These are phyloP conservation scores for Urophycis tenuis DNA, from an alignment of 2,797 vertebrate genomes.

Conservation along the genomic window DNA sequence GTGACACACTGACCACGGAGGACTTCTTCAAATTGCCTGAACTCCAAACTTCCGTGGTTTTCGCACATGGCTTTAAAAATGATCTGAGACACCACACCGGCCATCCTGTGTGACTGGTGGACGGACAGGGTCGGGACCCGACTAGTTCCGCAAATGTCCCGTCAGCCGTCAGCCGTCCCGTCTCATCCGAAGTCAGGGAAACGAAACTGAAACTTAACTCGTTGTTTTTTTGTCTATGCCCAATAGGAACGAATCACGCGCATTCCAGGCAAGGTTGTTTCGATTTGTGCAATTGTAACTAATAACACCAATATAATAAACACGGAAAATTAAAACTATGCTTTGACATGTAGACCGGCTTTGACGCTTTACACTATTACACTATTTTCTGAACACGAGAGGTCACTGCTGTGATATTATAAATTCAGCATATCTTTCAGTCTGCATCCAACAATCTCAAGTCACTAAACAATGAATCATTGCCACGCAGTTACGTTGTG, in stretches of 20 bases:
- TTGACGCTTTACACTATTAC: no score
- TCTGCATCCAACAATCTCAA: no score
- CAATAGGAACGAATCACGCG: background rate
- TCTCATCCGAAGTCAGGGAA: background rate
- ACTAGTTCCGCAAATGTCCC: no score
- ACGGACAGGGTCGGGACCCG: background rate
- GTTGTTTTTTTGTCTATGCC: background rate
- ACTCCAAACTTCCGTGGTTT: conserved; percentile 58
- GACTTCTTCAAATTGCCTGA: conserved; percentile 31
- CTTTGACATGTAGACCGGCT: no score
- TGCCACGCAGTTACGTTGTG: no score
- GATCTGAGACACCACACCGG: conserved; percentile 19
- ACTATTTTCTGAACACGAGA: no score
- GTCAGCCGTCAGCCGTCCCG: no score
- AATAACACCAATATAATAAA: background rate
- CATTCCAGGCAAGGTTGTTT: background rate
- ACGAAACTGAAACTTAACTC: background rate
- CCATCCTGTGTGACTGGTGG: conserved; percentile 32
- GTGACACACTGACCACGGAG: conserved; percentile 20
- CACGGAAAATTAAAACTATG: background rate
- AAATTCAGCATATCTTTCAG: no score
- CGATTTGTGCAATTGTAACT: background rate
- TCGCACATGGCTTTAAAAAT: conserved; percentile 53
- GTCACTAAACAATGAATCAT: no score
- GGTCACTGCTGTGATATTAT: no score